Evolutionary conservation across 2,113 vertebrate genomes (phyloP), one percentile per base, ranked within the genome.

Genomic region (Penelope pileata): DNA sequence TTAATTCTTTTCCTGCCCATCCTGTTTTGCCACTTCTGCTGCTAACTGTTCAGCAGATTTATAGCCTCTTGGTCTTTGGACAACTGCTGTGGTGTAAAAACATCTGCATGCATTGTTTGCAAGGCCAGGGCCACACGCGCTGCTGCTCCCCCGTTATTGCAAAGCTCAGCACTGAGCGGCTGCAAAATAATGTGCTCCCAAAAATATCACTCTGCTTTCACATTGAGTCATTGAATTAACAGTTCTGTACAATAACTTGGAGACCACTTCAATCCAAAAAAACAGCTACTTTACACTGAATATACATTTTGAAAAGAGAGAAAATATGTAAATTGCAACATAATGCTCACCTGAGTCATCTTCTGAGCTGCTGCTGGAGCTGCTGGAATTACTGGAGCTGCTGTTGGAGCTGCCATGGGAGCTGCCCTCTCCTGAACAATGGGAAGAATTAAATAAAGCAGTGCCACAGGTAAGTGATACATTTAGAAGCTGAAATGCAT

Each of bases 1-100:
- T 78, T 18, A 4, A 95, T 97, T 96, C 91, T 97, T 95, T 91
- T 75, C 92, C 92, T 77, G 96, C 21, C 93, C 94, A 96, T 96
- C 97, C 97, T 97, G 97, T 96, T 96, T 95, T 94, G 91, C 67
- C 53, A 79, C 58, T 83, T 95, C 12, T 40, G 66, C 24, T 92
- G 97, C 96, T 96, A 98, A 75, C 17, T 92, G 74, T 29, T 6
- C 14, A 53, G 90, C 30, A 72, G 91, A 86, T 95, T 91, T 89
- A 90, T 45, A 67, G 74, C 69, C 69, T 42, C 70, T 12, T 12
- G 74, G 66, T 77, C 87, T 77, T 53, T 36, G 75, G 93, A 69
- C 8, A 90, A 45, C 10, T 62, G 21, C n/a, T 23, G 72, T 8
- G 34, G 47, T 60, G 45, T 50, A 64, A 88, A 94, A 79, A 86